Evolutionary conservation across 2,888 invertebrate genomes (phyloP).

Genomic region (Agriopis leucophaearia): DNA sequence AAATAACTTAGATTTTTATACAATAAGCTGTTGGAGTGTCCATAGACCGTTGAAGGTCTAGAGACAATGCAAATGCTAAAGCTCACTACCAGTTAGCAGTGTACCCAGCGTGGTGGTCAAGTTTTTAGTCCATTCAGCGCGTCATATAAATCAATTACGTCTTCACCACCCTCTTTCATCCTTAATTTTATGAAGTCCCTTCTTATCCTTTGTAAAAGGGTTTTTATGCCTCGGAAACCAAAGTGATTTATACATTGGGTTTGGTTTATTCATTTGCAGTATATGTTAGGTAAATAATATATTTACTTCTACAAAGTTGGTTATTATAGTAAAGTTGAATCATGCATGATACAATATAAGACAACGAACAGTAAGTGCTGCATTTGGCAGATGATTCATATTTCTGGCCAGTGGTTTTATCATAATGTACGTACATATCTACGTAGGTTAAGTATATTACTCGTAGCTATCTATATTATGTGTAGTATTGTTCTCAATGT

Average conservation of each 20-base stretch:
- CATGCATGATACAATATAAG: conserved; percentile 5
- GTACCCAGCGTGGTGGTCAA: too few relatives aligned
- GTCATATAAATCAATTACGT: conserved; percentile 53
- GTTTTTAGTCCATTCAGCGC: conserved; percentile 5
- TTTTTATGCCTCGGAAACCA: conserved; percentile 30
- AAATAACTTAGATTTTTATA: too few relatives aligned
- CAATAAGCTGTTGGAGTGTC: too few relatives aligned
- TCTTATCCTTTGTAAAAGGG: conserved; percentile 55
- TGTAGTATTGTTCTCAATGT: too few relatives aligned
- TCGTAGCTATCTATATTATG: too few relatives aligned
- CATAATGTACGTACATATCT: neutral
- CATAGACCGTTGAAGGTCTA: too few relatives aligned
- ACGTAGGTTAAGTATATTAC: too few relatives aligned
- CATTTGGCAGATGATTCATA: conserved; percentile 26
- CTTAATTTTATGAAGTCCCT: conserved; percentile 55
- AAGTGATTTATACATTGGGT: conserved; percentile 22
- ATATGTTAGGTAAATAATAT: neutral
- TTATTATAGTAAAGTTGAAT: neutral
- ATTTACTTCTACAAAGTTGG: neutral
- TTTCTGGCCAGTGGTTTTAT: conserved; percentile 14
- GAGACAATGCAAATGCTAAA: too few relatives aligned
- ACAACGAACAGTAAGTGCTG: conserved; percentile 9
- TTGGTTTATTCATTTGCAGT: conserved; percentile 3
- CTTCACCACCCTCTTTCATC: conserved; percentile 58
- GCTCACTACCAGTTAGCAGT: too few relatives aligned